Conservation (phyloP, 1,140 invertebrate genomes). For the Geopemphigus sp. region DNA sequence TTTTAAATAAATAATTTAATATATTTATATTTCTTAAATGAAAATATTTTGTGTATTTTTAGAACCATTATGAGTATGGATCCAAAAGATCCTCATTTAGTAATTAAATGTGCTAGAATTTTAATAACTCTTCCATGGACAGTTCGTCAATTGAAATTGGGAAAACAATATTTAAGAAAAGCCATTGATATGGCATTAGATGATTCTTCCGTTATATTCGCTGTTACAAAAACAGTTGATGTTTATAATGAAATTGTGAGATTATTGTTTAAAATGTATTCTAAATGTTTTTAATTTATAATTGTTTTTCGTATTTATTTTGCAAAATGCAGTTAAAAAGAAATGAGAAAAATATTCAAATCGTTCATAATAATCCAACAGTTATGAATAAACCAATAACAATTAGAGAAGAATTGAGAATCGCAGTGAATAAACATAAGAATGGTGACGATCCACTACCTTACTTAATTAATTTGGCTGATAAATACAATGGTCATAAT, state of each 20-base stretch:
- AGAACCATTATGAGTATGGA: slow-evolving; percentile 24
- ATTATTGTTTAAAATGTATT: background rate
- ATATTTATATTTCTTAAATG: background rate
- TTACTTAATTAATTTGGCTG: background rate
- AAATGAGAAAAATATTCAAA: background rate
- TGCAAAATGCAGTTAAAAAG: background rate
- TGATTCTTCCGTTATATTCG: background rate
- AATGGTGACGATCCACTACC: slow-evolving; percentile 12
- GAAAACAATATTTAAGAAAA: slow-evolving; percentile 6
- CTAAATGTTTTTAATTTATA: background rate
- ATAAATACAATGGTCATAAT: background rate
- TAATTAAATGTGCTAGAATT: slow-evolving; percentile 16
- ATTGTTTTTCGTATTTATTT: background rate
- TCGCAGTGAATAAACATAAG: slow-evolving; percentile 10
- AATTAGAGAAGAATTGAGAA: background rate
- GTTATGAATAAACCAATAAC: background rate
- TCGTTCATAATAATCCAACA: background rate
- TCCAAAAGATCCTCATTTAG: slow-evolving; percentile 25
- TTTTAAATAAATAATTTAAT: too few species aligned
- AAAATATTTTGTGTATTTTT: slow-evolving; percentile 1
- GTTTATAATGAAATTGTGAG: background rate
- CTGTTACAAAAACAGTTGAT: slow-evolving; percentile 16
- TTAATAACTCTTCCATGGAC: slow-evolving; percentile 31
- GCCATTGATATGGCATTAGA: slow-evolving; percentile 17
- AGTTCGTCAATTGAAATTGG: slow-evolving; percentile 24